These are phyloP conservation scores for Drosophila mulleri DNA, from an alignment of 2,888 invertebrate species.

Conservation along the genomic window DNA sequence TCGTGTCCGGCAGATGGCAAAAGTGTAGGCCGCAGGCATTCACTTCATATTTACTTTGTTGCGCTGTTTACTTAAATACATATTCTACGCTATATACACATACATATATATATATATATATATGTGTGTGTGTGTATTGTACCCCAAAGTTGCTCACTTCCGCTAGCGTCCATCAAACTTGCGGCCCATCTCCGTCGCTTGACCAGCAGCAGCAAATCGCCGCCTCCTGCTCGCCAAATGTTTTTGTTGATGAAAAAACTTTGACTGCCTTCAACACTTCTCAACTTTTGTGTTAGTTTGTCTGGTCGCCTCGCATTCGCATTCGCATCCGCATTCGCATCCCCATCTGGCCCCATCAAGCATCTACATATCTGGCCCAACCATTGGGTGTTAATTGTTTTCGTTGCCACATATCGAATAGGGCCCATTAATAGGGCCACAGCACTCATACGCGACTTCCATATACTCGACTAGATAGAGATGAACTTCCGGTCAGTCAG, in stretches of 20 bases:
- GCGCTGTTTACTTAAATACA: slow-evolving; percentile 67
- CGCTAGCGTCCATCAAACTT: slow-evolving; percentile 68
- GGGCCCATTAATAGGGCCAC: slow-evolving; percentile 70
- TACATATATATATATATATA: not conserved
- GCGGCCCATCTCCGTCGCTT: slow-evolving; percentile 58
- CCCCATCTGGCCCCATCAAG: not conserved
- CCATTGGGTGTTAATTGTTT: slow-evolving; percentile 80
- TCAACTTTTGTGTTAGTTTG: slow-evolving; percentile 72
- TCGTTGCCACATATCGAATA: slow-evolving; percentile 75
- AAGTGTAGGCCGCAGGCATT: slow-evolving; percentile 70
- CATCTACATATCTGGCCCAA: slow-evolving; percentile 39
- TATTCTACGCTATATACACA: not conserved
- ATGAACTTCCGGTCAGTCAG: slow-evolving; percentile 70
- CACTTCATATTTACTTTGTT: slow-evolving; percentile 80
- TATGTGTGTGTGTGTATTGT: slow-evolving; percentile 4
- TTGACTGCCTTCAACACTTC: slow-evolving; percentile 78
- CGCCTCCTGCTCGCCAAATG: slow-evolving; percentile 48
- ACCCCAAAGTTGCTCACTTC: slow-evolving; percentile 66
- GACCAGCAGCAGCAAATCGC: slow-evolving; percentile 70
- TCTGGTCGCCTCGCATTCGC: slow-evolving; percentile 31
- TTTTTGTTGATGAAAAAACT: slow-evolving; percentile 81
- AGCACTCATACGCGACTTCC: slow-evolving; percentile 66
- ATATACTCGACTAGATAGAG: slow-evolving; percentile 73
- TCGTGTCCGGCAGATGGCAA: slow-evolving; percentile 56
- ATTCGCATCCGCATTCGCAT: not conserved